phyloP scores from a whole-genome alignment of 2,113 vertebrate species.

The Uria aalge region DNA sequence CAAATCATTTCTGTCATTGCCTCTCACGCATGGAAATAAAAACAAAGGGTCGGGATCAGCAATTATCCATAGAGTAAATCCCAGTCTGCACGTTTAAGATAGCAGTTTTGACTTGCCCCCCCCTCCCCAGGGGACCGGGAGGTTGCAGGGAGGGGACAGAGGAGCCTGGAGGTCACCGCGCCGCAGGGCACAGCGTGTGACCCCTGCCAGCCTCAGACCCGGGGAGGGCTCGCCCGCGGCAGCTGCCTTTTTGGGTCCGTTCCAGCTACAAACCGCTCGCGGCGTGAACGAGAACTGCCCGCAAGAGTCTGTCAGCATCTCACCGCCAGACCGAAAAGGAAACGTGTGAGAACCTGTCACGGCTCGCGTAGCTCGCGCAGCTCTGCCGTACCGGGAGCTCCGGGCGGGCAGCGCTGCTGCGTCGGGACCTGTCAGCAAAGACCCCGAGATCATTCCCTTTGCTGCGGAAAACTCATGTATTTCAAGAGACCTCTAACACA shows the following conservation, averaged over 20 bases:
- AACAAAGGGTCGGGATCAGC: neutral
- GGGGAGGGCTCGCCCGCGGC: accelerated
- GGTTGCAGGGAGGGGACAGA: neutral
- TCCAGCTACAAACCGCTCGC: neutral
- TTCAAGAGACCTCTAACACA: neutral
- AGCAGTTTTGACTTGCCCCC: neutral
- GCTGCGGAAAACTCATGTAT: accelerated
- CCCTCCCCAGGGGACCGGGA: neutral
- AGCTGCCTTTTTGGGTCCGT: neutral
- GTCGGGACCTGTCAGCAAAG: neutral
- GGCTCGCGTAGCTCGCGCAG: neutral
- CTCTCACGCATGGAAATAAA: neutral
- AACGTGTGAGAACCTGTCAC: neutral
- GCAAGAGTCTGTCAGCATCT: neutral
- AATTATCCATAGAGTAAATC: neutral
- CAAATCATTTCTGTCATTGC: neutral
- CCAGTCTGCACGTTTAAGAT: accelerated
- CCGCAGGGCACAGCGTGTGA: accelerated
- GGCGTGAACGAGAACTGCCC: neutral
- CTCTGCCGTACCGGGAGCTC: neutral
- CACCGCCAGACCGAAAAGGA: neutral
- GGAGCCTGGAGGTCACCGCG: neutral
- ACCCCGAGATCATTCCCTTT: neutral
- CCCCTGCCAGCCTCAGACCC: neutral
- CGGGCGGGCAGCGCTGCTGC: neutral